Evolutionary conservation across 2,113 vertebrate species (phyloP).

Genomic region (Ageneiosus marmoratus): DNA sequence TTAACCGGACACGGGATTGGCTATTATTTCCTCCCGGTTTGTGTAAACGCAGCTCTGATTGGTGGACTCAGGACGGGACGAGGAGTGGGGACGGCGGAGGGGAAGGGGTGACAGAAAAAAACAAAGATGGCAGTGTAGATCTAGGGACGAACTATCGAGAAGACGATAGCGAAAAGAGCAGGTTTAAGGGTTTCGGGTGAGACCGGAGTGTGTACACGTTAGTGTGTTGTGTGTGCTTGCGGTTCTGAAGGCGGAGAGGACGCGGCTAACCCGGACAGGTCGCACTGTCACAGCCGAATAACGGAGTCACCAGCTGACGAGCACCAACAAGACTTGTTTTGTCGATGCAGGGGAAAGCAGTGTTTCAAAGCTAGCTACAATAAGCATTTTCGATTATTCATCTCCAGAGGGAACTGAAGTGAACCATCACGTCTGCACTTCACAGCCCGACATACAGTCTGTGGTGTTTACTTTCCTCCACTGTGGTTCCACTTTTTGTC

Average conservation of each 20-base stretch:
- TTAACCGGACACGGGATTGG: slow-evolving; percentile 49
- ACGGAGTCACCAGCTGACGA: slow-evolving; percentile 64
- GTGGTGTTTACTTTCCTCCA: slow-evolving; percentile 2
- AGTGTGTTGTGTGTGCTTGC: slow-evolving; percentile 19
- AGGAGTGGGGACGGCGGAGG: slow-evolving; percentile 51
- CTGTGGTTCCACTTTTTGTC: neutral
- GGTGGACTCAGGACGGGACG: slow-evolving; percentile 50
- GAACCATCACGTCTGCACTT: neutral
- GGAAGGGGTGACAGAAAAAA: slow-evolving; percentile 67
- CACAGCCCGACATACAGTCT: neutral
- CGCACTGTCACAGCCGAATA: slow-evolving; percentile 71
- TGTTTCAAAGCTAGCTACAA: slow-evolving; percentile 57
- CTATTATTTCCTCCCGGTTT: slow-evolving; percentile 26
- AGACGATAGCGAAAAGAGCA: slow-evolving; percentile 56
- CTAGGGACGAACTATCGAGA: slow-evolving; percentile 67
- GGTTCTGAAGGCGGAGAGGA: slow-evolving; percentile 54
- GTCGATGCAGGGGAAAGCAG: slow-evolving; percentile 63
- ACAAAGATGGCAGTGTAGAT: slow-evolving; percentile 82
- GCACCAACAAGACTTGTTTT: slow-evolving; percentile 68
- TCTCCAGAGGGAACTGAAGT: neutral
- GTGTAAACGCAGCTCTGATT: slow-evolving; percentile 59
- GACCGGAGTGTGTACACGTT: neutral
- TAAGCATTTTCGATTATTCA: neutral
- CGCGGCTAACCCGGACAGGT: slow-evolving; percentile 53
- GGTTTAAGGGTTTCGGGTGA: slow-evolving; percentile 51